Evolutionary conservation across 2,888 invertebrate genomes (phyloP).

Genomic region (Drosophila anceps): DNA sequence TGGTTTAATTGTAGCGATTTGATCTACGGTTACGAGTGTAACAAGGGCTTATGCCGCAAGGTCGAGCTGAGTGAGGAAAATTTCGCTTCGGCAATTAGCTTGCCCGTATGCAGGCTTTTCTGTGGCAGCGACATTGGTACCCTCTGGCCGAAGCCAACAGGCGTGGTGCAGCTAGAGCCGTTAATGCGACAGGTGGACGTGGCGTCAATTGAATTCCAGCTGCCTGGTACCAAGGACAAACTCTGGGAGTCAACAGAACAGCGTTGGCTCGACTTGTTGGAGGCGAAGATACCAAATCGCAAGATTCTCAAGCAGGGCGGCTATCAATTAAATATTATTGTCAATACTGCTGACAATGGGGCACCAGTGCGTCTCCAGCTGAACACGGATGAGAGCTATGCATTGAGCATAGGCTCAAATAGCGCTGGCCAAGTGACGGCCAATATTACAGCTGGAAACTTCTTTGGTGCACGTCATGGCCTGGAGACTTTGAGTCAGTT

Average conservation of each 20-base stretch:
- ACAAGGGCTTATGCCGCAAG: conserved; percentile 78
- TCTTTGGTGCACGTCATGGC: conserved; percentile 88
- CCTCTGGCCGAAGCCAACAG: conserved; percentile 86
- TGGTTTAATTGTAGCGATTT: conserved; percentile 49
- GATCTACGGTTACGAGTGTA: conserved; percentile 84
- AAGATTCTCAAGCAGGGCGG: conserved; percentile 83
- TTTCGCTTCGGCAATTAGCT: conserved; percentile 82
- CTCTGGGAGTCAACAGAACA: conserved; percentile 84
- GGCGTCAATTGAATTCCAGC: conserved; percentile 81
- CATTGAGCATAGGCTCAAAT: conserved; percentile 58
- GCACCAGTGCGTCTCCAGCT: conserved; percentile 67
- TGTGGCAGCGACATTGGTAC: conserved; percentile 86
- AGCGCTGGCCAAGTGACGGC: conserved; percentile 85
- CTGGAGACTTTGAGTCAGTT: conserved; percentile 87
- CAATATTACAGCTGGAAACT: conserved; percentile 86
- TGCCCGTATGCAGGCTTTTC: conserved; percentile 86
- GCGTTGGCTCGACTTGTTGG: conserved; percentile 82
- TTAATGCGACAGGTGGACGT: conserved; percentile 85
- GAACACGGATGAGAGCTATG: conserved; percentile 87
- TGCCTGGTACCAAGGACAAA: conserved; percentile 72
- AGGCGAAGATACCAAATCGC: conserved; percentile 79
- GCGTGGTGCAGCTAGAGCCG: conserved; percentile 84
- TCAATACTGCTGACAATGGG: conserved; percentile 78
- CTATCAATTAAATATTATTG: conserved; percentile 83
- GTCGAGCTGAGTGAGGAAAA: conserved; percentile 81